Base-by-base conservation (phyloP, 2,888 invertebrate genomes). In the Temnothorax rugatulus region DNA sequence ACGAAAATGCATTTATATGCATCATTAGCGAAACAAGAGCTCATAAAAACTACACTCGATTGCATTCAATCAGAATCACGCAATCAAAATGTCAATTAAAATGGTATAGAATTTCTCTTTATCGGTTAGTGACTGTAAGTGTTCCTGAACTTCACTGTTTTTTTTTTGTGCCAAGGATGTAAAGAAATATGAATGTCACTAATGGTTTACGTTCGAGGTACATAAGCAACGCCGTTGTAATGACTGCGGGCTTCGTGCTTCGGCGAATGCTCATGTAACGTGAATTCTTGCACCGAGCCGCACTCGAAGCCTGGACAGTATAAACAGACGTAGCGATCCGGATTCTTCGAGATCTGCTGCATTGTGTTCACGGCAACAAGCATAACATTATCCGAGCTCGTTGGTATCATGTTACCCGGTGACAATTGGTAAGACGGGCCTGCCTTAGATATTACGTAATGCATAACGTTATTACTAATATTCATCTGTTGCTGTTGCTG, bases 191-290 rank as follows among this genome's bases (percentile, higher is more conserved):
- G 4, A 21, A 11, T 9, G 3, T 15, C 7, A 75, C 15, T 15
- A 4, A 75, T 4, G 8, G 9, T 13, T 47, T 34, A 75, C 3
- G 18, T 41, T 18, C 8, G 47, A 47, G 47, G 1, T 34, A 44
- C 54, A 13, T 57, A 77, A 52, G 54, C 4, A 29, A 5, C 4
- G n/a, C 21, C 4, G 2, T 68, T 77, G 4, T 68, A 68, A 68
- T n/a, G n/a, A 0, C 25, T 81, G 1, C 25, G 73, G 0, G 81
- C 61, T 4, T 73, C 59, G 25, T 81, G 81, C 15, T 81, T 73
- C n/a, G 50, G 1, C 0, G 81, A 50, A 44, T 41, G 61, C 7
- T 73, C 25, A 4, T 81, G 81, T 5, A 50, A 1, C 2, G 41
- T 7, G 0, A 81, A 81, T 4, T 73, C 59, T 4, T 69, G 59